Base-by-base conservation (phyloP, 2,888 invertebrate genomes). In the Drosophila greeni region DNA sequence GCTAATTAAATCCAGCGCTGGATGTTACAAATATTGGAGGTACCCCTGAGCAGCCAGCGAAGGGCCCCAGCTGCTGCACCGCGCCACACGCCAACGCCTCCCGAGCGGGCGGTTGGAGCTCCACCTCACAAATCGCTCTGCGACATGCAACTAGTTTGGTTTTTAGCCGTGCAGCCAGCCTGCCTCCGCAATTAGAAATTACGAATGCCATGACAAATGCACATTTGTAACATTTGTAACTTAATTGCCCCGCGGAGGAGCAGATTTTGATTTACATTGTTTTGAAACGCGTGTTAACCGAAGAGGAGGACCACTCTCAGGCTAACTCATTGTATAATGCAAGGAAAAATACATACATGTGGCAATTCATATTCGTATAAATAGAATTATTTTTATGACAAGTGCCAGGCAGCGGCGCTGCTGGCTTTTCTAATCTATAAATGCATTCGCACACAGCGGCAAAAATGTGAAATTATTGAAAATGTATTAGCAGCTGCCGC, bases 71-170 rank as follows among this genome's bases (percentile, higher is more conserved):
- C 33, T 18, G 36, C 29, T 29, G 29, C 45, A 29, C 7, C 18
- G 26, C 36, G 48, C 43, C 55, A 23, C 62, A 62, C 66, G 40
- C 57, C 51, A 66, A 66, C 57, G 51, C 57, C 66, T 45, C 33
- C 42, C 9, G 23, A 62, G 26, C 26, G 26, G 26, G 26, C 26
- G 26, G 26, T 8, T 8, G 8, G 26, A 26, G 39, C 36, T 31
- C 20, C 31, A 47, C n/a, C 20, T 20, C 67, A 66, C 66, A 76
- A 84, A 82, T 77, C 70, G 67, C 60, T 56, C 42, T 43, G 51
- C 62, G 62, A 74, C 84, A 82, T 77, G 84, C 84, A 79, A 84
- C 53, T 51, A 31, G 43, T 47, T 40, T 51, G 51, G 29, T 43
- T 51, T 57, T 43, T 26, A 43, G 29, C 29, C 29, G 4, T 29